Conservation (phyloP, 2,888 invertebrate species). For the Agrotis ipsilon region DNA sequence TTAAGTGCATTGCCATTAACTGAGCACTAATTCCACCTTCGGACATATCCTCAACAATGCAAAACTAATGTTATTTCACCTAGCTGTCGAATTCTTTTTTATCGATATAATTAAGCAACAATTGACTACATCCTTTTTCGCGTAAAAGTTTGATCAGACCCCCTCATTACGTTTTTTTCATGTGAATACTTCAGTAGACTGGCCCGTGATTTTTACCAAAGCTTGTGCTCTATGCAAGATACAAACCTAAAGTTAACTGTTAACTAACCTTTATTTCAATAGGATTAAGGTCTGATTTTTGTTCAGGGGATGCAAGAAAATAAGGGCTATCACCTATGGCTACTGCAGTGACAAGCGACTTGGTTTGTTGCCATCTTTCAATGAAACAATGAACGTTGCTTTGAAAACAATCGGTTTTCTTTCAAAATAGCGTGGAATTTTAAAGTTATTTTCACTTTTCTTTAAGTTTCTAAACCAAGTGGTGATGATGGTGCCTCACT, state of each 20-base stretch:
- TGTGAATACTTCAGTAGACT: constrained; percentile 82
- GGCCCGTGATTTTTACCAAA: constrained; percentile 80
- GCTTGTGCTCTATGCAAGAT: constrained; percentile 50
- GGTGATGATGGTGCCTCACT: no score
- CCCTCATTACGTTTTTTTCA: constrained; percentile 86
- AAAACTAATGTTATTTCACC: no score
- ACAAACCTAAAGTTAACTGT: constrained; percentile 10
- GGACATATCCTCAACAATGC: background rate
- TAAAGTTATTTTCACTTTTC: no score
- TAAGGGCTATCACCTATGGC: background rate
- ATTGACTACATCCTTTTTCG: constrained; percentile 63
- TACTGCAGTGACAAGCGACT: background rate
- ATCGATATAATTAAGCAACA: constrained; percentile 48
- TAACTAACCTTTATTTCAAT: constrained; percentile 14
- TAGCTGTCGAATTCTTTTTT: background rate
- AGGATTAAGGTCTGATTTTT: background rate
- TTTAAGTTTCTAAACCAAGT: no score
- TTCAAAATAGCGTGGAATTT: background rate
- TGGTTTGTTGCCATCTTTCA: background rate
- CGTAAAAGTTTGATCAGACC: constrained; percentile 81
- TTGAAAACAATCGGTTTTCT: background rate
- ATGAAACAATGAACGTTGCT: background rate
- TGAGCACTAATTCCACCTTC: background rate
- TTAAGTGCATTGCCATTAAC: background rate
- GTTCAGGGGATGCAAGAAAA: background rate